Evolutionary conservation across 23 tunicate genomes (phyloP), one percentile per base, ranked within the genome.

Genomic region (Phallusia fumigata): DNA sequence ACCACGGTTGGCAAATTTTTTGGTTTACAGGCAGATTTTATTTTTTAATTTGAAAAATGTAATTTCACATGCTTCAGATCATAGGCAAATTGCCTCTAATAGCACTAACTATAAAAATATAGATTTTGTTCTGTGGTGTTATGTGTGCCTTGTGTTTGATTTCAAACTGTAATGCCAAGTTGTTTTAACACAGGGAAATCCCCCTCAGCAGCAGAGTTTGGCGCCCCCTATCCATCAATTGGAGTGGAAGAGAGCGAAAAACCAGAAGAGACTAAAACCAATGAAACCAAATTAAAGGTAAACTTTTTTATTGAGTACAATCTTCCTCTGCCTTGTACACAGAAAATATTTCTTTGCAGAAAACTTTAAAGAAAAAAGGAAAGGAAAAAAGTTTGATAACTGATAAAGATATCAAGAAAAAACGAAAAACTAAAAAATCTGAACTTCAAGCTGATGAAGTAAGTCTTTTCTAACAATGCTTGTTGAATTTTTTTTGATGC

Each of bases 181-280:
- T 11, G 28, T 76, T 76, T n/a, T 18, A 76, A 26, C 24, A 15
- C 65, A 87, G 91, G 91, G 30, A 87, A 87, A 81, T 81, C 91
- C 31, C 91, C 91, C 12, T 81, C 86, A 21, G 78, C 91, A n/a
- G 77, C 72, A 65, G 91, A 87, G 53, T 53, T 87, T 19, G 91
- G 85, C 5, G 91, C 91, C 36, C 91, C 91, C 11, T 81, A 76
- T 49, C 91, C 91, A 28, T 76, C 84, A 10, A 26, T 75, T 10
- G 86, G 77, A 15, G 76, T 80, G 0, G 85, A 76, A 18, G 85
- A 80, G 0, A 76, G 81, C 28, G 91, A 81, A 30, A 1, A 77
- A 33, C 3, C 44, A 19, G 78, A 33, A 40, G 83, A 79, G 0
- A 13, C 69, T 6, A 40, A 79, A 32, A 35, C 50, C 32, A 30